These are phyloP conservation scores for Tauraco hartlaubi DNA, from an alignment of 2,797 vertebrate species.

Conservation along the genomic window DNA sequence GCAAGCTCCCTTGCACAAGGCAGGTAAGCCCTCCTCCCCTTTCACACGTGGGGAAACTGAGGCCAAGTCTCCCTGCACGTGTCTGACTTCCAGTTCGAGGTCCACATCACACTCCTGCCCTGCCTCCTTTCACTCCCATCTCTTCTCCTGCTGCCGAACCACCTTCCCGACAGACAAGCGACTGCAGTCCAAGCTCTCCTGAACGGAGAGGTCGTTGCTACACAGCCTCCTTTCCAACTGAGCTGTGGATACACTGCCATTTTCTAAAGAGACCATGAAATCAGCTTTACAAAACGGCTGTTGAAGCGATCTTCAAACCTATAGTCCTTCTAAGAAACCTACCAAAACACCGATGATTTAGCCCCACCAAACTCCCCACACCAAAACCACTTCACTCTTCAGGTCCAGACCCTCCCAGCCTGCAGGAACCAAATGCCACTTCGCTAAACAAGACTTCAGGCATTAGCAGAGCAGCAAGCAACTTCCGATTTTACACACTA, in stretches of 20 bases:
- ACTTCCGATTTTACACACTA: neutral
- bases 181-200: neutral
- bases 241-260: neutral
- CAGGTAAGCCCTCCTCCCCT: neutral
- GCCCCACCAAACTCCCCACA: neutral
- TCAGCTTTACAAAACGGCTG: neutral
- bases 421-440: neutral
- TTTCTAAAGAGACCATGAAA: neutral
- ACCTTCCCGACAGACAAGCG: rapidly evolving
- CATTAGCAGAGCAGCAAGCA: neutral
- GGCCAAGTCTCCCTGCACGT: rapidly evolving
- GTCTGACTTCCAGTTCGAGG: neutral
- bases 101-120: neutral
- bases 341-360: rapidly evolving
- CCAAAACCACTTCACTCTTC: neutral
- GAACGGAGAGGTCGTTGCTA: neutral
- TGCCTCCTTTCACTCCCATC: neutral
- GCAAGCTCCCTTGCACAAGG: neutral
- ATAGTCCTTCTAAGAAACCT: neutral
- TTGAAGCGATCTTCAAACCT: neutral
- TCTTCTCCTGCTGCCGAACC: neutral
- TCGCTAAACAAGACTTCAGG: neutral
- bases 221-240: neutral
- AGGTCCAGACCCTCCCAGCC: neutral
- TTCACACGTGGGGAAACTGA: neutral